Percentiles rank a stretch among this genome's conserved stretches.
These are phyloP conservation scores for Pheucticus melanocephalus DNA, from an alignment of 2,113 vertebrate genomes.

Conservation along the genomic window DNA sequence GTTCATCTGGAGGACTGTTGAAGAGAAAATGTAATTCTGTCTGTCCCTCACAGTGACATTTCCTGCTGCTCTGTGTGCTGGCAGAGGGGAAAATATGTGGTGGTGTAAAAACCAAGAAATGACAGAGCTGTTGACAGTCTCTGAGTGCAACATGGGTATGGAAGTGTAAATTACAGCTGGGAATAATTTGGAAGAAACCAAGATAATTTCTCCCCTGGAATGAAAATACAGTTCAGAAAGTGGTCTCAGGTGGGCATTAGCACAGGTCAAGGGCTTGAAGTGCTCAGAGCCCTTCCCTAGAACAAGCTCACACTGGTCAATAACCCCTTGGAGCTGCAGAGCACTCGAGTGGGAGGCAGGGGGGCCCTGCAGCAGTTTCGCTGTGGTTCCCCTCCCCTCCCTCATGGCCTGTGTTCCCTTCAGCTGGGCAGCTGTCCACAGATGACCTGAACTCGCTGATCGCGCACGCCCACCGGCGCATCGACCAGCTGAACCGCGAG, in stretches of 20 bases:
- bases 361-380: neutral
- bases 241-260: accelerated
- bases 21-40: neutral
- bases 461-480: constrained; percentile 92
- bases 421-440: constrained; percentile 84
- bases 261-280: neutral
- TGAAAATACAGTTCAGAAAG: neutral
- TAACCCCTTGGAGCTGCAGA: neutral
- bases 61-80: neutral
- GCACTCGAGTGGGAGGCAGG: accelerated
- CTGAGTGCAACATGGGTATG: neutral
- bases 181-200: neutral
- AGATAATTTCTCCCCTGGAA: neutral
- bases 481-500: constrained; percentile 90
- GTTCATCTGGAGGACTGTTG: neutral
- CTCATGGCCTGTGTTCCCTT: neutral
- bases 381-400: neutral
- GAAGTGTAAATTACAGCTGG: neutral
- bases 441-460: constrained; percentile 94
- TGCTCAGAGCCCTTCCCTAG: accelerated
- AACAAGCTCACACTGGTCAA: accelerated
- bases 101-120: neutral
- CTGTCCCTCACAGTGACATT: neutral
- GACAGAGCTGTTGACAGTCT: neutral
- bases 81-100: accelerated